Percentiles rank a stretch among this genome's conserved stretches.
phyloP scores from a whole-genome alignment of 1,140 invertebrate genomes.

The Tetramorium alpestre region DNA sequence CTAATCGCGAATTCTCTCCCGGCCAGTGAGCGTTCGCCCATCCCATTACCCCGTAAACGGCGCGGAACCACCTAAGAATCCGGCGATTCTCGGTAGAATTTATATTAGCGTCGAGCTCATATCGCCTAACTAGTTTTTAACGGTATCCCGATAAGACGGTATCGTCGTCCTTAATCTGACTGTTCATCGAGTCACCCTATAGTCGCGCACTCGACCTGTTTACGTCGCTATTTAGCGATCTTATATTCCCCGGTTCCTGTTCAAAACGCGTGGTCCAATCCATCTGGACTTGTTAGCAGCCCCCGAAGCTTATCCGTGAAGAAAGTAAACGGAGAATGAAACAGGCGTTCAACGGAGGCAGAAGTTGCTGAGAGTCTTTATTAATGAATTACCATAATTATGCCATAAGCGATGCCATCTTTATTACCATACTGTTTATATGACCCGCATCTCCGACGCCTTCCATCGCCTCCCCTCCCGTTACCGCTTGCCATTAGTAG shows the following conservation, averaged over 20 bases:
- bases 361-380: constrained; percentile 68
- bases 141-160: constrained; percentile 39
- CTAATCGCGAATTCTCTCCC: constrained; percentile 37
- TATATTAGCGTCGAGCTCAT: constrained; percentile 42
- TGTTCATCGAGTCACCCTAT: constrained; percentile 37
- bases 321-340: constrained; percentile 26
- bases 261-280: neutral
- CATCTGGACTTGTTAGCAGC: neutral
- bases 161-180: constrained; percentile 51
- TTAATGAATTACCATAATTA: constrained; percentile 81
- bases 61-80: constrained; percentile 54
- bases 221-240: constrained; percentile 3
- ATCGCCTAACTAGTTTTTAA: constrained; percentile 43
- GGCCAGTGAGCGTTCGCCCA: constrained; percentile 5
- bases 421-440: constrained; percentile 77
- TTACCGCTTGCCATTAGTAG: constrained; percentile 53
- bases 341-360: constrained; percentile 18
- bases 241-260: neutral
- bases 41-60: constrained; percentile 61
- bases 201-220: constrained; percentile 40
- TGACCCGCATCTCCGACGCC: constrained; percentile 62
- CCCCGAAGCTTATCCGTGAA: neutral
- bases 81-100: constrained; percentile 64
- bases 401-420: constrained; percentile 72
- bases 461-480: constrained; percentile 5